Base-by-base conservation (phyloP, 2,113 vertebrate genomes). In the Azemiops feae region DNA sequence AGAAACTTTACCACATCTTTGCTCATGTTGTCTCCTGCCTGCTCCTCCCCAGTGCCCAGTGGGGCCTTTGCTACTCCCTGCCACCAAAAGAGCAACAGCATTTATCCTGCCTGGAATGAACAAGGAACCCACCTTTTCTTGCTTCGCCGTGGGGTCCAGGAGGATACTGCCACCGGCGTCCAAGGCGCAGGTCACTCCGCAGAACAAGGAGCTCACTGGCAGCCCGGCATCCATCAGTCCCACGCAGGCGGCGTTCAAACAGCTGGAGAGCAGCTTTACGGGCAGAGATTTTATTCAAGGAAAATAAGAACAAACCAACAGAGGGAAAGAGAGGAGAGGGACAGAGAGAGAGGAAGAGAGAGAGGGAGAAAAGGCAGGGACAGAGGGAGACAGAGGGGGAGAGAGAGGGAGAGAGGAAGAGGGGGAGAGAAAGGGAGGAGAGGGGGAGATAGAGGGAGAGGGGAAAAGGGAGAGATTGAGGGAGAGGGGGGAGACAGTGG, bases 141-240 rank as follows among this genome's bases (percentile, higher is more conserved):
- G 98, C 30, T 96, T 96, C 14, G 96, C 93, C 0, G 97, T 98
- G 91, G 99, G 99, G 94, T 99, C 99, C 0, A 98, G 97, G 81
- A 97, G 52, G n/a, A 99, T 97, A 45, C 94, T 89, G 0, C 98
- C 98, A 0, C 98, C 97, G 0, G 96, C 6, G 64, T 97, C 95
- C 52, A 99, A 97, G 90, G 98, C 98, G 4, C 99, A 99, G 10
- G 98, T 98, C 89, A 99, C 97, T 0, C 98, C 98, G 0, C 98
- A 99, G 97, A 99, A 99, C 53, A 99, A 97, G n/a, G 97, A 94
- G 5, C 95, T 92, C 97, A 99, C 98, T 0, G 99, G 98, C 92
- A 99, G 96, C 4, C 99, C 99, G 0, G 98, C 98, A 0, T 99
- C 99, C 98, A 99, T 98, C 43, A 99, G 93, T 1, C 98, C 98